Evolutionary conservation across 2,113 vertebrate species (phyloP).

Genomic region (Romanogobio albipinnatus): DNA sequence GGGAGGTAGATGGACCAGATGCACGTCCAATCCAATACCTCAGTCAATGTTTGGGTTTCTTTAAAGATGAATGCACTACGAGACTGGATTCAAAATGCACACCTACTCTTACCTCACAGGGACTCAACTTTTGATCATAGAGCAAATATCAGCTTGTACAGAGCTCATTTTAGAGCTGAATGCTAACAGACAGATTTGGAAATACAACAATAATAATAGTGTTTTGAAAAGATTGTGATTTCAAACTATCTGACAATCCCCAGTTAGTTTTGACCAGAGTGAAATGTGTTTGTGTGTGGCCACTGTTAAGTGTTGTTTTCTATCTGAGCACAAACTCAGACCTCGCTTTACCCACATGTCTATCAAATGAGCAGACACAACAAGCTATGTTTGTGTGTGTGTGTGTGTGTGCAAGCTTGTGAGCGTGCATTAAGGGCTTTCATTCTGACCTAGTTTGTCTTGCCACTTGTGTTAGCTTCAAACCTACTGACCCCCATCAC

Average conservation of each 20-base stretch:
- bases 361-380: slow-evolving; percentile 40
- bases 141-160: slow-evolving; percentile 13
- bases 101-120: neutral
- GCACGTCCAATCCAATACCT: slow-evolving; percentile 23
- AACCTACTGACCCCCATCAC: slow-evolving; percentile 48
- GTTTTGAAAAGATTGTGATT: slow-evolving; percentile 10
- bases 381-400: slow-evolving; percentile 22
- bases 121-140: slow-evolving; percentile 20
- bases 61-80: slow-evolving; percentile 48
- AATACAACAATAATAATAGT: neutral
- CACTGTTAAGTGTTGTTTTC: slow-evolving; percentile 27
- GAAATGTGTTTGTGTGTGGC: slow-evolving; percentile 37
- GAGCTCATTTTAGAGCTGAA: slow-evolving; percentile 23
- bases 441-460: slow-evolving; percentile 53
- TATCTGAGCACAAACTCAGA: neutral
- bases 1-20: slow-evolving; percentile 25
- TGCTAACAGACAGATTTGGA: slow-evolving; percentile 7
- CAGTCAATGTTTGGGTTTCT: slow-evolving; percentile 45
- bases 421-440: slow-evolving; percentile 49
- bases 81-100: slow-evolving; percentile 27
- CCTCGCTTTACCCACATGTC: slow-evolving; percentile 41
- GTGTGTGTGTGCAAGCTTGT: neutral
- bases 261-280: neutral
- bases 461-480: slow-evolving; percentile 42
- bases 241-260: neutral